Percentiles rank a stretch among this genome's conserved stretches.
phyloP scores from a whole-genome alignment of 2,113 vertebrate species.

The Oryctolagus cuniculus region mOryCun1.1 NC_091433.1:114372001-114372500 shows the following conservation, averaged over 20 bases:
- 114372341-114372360: background rate
- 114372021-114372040: background rate
- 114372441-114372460: too few species aligned
- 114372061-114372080: background rate
- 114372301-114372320: background rate
- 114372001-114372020: background rate
- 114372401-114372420: fast-evolving
- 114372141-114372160: background rate
- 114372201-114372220: background rate
- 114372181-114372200: background rate
- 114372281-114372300: background rate
- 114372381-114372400: fast-evolving
- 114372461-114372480: background rate
- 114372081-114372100: background rate
- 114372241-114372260: background rate
- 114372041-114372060: background rate
- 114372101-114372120: background rate
- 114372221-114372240: background rate
- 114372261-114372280: background rate
- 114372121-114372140: conserved; percentile 44
- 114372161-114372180: background rate
- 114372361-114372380: background rate
- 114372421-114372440: background rate
- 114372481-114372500: background rate
- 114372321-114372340: background rate